Conservation (phyloP, 2,113 vertebrate genomes). For the Semnopithecus entellus region DNA sequence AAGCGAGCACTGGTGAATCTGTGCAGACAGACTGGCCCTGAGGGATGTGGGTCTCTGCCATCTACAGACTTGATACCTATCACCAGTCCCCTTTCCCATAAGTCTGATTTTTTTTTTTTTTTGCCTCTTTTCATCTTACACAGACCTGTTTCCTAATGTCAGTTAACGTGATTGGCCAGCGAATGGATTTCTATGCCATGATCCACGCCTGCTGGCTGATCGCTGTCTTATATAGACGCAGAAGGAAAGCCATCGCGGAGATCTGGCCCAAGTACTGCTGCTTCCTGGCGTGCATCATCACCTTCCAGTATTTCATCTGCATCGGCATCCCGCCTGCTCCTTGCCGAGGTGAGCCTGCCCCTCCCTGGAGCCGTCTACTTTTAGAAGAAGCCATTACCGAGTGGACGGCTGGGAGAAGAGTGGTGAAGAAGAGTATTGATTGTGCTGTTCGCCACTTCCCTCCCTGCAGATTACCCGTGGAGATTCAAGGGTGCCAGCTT, state of each 20-base stretch:
- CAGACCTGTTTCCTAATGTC: conserved; percentile 97
- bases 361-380: conserved; percentile 2
- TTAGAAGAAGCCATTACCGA: neutral
- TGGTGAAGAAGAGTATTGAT: neutral
- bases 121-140: conserved; percentile 52
- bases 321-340: conserved; percentile 97
- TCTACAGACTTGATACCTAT: neutral
- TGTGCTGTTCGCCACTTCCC: neutral
- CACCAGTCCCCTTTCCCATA: neutral
- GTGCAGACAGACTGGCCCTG: neutral
- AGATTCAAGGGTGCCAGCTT: conserved; percentile 89
- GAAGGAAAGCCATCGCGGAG: conserved; percentile 96
- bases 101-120: neutral
- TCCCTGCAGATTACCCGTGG: conserved; percentile 95
- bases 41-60: neutral
- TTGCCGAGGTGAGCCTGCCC: conserved; percentile 88
- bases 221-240: conserved; percentile 91
- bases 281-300: conserved; percentile 95
- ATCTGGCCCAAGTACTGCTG: conserved; percentile 99
- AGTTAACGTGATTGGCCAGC: conserved; percentile 96
- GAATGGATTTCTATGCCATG: conserved; percentile 99
- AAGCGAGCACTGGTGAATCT: neutral
- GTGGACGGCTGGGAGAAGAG: neutral
- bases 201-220: conserved; percentile 95
- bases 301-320: conserved; percentile 96